phyloP scores from a whole-genome alignment of 2,888 invertebrate genomes.

The Fragum whitleyi region DNA sequence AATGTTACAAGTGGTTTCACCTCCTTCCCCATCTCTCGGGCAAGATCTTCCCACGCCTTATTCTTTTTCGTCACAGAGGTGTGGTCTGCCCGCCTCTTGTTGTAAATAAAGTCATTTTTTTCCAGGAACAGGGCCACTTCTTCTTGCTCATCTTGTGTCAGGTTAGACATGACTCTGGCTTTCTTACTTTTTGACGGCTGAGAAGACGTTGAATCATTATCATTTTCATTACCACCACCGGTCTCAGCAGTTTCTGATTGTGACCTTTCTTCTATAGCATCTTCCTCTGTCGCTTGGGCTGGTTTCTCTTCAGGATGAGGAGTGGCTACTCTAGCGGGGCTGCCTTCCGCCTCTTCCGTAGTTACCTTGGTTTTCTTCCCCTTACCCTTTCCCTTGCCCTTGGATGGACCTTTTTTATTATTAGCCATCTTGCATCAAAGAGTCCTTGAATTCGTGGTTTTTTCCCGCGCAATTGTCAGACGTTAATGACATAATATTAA shows the following conservation, averaged over 20 bases:
- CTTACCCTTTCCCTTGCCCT: conserved; percentile 16
- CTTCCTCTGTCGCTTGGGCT: neutral
- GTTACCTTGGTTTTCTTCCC: neutral
- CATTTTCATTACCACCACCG: conserved; percentile 15
- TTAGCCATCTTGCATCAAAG: conserved; percentile 32
- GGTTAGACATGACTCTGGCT: conserved; percentile 49
- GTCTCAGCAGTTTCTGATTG: conserved; percentile 38
- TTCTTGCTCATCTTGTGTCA: conserved; percentile 51
- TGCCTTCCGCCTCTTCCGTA: neutral
- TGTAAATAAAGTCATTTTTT: conserved; percentile 52
- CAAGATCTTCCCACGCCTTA: conserved; percentile 44
- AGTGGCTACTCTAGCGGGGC: conserved; percentile 18
- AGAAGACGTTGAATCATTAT: conserved; percentile 41
- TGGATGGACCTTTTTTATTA: neutral
- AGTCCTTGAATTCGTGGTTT: conserved; percentile 16
- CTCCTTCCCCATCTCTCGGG: conserved; percentile 45
- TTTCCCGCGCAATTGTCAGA: conserved; percentile 29
- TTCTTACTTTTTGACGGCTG: conserved; percentile 52
- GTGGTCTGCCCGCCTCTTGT: conserved; percentile 50
- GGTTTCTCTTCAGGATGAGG: conserved; percentile 15
- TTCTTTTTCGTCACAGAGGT: conserved; percentile 40
- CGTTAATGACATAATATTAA: conserved; percentile 36
- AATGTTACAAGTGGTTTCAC: conserved; percentile 73
- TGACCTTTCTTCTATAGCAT: conserved; percentile 10
- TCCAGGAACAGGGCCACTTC: conserved; percentile 53